phyloP scores from a whole-genome alignment of 1,140 invertebrate genomes.

The Zaprionus davidi region DNA sequence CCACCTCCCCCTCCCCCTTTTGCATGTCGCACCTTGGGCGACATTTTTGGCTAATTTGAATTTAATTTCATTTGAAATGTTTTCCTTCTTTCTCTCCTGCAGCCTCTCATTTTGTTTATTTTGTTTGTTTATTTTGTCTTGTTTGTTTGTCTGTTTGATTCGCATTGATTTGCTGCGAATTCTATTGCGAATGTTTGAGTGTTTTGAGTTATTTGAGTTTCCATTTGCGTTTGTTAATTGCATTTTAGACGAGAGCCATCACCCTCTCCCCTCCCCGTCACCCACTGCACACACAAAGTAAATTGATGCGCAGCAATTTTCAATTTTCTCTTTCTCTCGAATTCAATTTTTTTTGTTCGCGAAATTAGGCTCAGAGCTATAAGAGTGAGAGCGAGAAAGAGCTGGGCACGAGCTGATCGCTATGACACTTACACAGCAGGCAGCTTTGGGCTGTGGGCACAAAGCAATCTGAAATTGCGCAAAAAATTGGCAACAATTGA shows the following conservation, averaged over 20 bases:
- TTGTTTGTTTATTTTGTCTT: slow-evolving; percentile 18
- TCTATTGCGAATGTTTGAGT: slow-evolving; percentile 18
- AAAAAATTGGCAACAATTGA: background rate
- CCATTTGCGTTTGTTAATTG: slow-evolving; percentile 34
- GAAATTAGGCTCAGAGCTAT: slow-evolving; percentile 1
- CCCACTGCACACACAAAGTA: background rate
- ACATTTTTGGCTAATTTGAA: slow-evolving; percentile 71
- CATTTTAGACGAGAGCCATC: slow-evolving; percentile 2
- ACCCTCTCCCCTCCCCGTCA: no score
- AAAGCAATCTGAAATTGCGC: background rate
- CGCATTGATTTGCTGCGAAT: slow-evolving; percentile 39
- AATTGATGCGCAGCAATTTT: slow-evolving; percentile 30
- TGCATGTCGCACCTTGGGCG: slow-evolving; percentile 18
- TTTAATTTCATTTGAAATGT: slow-evolving; percentile 73
- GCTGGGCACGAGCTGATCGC: slow-evolving; percentile 6
- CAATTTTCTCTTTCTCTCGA: no score
- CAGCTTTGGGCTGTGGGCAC: slow-evolving; percentile 5
- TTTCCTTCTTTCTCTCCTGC: slow-evolving; percentile 24
- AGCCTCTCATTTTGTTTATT: slow-evolving; percentile 12
- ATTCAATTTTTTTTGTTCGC: background rate
- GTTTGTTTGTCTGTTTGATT: slow-evolving; percentile 20
- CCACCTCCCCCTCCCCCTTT: slow-evolving; percentile 14
- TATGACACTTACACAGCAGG: slow-evolving; percentile 4
- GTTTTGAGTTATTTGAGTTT: slow-evolving; percentile 16
- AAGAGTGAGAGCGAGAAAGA: no score